phyloP scores from a whole-genome alignment of 2,888 invertebrate species.

The Asteroscopus sphinx region DNA sequence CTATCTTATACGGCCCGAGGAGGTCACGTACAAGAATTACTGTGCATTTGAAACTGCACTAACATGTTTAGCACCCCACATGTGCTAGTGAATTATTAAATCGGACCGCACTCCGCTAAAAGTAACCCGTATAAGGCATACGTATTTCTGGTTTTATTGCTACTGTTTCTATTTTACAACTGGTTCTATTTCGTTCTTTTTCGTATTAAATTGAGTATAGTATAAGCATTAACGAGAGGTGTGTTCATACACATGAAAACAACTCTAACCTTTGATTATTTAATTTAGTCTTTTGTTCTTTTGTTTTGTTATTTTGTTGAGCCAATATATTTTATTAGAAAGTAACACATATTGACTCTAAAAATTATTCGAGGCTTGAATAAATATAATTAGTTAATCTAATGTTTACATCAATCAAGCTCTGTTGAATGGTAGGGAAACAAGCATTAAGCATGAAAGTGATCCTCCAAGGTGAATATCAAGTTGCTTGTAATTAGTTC shows the following conservation, averaged over 20 bases:
- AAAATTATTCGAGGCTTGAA: too few species aligned
- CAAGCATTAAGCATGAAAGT: not conserved
- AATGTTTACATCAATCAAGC: not conserved
- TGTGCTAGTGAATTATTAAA: conserved; percentile 69
- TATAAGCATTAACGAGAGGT: too few species aligned
- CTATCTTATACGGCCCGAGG: conserved; percentile 7
- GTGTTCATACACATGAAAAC: too few species aligned
- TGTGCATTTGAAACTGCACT: conserved; percentile 49
- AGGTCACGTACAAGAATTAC: conserved; percentile 32
- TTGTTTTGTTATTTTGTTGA: too few species aligned
- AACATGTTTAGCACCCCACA: conserved; percentile 57
- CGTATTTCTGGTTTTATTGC: conserved; percentile 19
- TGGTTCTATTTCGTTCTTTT: not conserved
- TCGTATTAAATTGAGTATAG: too few species aligned
- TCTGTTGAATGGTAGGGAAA: not conserved
- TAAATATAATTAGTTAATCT: not conserved
- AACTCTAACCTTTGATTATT: too few species aligned
- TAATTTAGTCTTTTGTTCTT: too few species aligned
- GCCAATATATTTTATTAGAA: too few species aligned
- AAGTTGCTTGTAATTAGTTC: conserved; percentile 8
- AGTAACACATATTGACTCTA: too few species aligned
- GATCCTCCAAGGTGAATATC: conserved; percentile 3
- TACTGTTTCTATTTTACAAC: conserved; percentile 30
- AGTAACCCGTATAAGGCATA: conserved; percentile 38
- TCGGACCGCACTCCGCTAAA: conserved; percentile 43